phyloP scores from a whole-genome alignment of 1,140 invertebrate species.

The Gonatopus flavifemur region DNA sequence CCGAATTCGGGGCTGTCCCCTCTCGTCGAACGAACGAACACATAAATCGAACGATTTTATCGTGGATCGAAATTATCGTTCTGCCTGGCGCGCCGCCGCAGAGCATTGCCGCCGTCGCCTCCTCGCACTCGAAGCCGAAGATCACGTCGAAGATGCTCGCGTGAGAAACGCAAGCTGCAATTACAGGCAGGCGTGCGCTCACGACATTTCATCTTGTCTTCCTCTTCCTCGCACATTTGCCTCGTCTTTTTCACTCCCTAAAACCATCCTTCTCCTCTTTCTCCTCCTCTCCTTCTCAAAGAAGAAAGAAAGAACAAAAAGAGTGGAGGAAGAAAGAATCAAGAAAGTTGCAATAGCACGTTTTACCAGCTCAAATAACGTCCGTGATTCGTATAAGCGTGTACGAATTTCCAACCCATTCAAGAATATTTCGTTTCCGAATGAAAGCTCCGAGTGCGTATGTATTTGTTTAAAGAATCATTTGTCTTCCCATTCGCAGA shows the following conservation, averaged over 20 bases:
- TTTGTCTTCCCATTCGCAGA: too few species aligned
- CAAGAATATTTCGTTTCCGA: constrained; percentile 17
- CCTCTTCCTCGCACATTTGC: not conserved
- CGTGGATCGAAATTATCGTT: constrained; percentile 26
- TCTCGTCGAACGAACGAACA: constrained; percentile 9
- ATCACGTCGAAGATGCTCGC: constrained; percentile 31
- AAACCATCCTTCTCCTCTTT: not conserved
- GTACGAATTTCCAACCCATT: constrained; percentile 14
- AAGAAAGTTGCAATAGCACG: too few species aligned
- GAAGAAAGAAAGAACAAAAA: not conserved
- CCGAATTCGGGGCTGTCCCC: not conserved
- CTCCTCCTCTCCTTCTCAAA: not conserved
- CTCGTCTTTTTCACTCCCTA: not conserved
- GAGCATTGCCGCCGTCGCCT: too few species aligned
- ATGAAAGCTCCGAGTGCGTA: constrained; percentile 8
- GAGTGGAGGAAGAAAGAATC: constrained; percentile 3
- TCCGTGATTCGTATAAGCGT: constrained; percentile 9
- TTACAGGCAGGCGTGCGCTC: constrained; percentile 28
- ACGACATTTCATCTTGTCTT: constrained; percentile 28
- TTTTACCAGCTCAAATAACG: constrained; percentile 15
- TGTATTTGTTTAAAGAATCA: too few species aligned
- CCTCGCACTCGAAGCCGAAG: constrained; percentile 20
- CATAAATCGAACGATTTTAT: constrained; percentile 32
- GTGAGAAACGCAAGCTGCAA: constrained; percentile 37
- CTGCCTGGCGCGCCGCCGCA: not conserved